phyloP scores from a whole-genome alignment of 2,113 vertebrate genomes.

The Canis aureus region DNA sequence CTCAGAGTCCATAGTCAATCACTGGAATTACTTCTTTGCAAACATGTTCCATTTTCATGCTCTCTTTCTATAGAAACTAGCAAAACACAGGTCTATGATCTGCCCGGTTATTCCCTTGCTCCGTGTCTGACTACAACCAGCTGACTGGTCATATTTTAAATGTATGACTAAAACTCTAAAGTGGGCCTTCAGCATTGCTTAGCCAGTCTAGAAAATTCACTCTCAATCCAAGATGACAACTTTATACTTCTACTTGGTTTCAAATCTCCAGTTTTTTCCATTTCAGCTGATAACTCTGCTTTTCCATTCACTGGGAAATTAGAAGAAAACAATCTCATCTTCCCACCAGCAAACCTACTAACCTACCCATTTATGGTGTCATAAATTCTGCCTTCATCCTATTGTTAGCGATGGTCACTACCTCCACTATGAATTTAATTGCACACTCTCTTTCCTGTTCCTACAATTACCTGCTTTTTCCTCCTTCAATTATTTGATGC shows the following conservation, averaged over 20 bases:
- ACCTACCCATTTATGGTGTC: background rate
- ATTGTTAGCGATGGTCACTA: background rate
- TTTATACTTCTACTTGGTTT: background rate
- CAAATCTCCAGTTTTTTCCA: background rate
- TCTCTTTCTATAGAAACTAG: background rate
- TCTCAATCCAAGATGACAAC: background rate
- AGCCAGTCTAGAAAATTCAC: conserved; percentile 7
- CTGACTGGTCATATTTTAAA: background rate
- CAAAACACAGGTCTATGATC: background rate
- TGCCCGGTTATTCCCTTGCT: background rate
- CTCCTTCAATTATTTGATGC: background rate
- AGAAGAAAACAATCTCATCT: background rate
- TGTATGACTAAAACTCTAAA: background rate
- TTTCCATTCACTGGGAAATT: background rate
- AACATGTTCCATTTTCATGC: background rate
- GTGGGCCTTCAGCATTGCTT: background rate
- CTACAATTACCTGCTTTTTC: background rate
- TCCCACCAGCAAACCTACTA: background rate
- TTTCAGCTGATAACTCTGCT: background rate
- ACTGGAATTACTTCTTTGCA: background rate
- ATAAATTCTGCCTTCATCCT: background rate
- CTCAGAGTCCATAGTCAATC: background rate
- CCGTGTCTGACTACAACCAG: background rate
- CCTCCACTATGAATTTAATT: background rate
- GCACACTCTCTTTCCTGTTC: background rate